Conservation (phyloP, 2,797 vertebrate genomes). For the Chelidonichthys spinosus region DNA sequence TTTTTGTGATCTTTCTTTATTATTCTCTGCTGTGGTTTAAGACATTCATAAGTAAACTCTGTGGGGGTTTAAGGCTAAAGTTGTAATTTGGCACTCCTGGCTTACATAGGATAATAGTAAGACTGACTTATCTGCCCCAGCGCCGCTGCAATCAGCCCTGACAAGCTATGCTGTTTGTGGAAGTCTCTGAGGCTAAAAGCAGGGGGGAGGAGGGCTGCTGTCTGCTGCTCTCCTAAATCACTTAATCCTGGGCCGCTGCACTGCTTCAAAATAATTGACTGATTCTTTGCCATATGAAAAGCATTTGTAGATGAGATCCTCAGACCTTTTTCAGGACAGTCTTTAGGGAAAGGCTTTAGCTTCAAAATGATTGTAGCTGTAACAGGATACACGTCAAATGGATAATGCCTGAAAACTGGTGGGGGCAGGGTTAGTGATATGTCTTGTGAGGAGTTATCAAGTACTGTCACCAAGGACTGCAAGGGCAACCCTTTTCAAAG, state of each 20-base stretch:
- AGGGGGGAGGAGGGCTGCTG: constrained; percentile 42
- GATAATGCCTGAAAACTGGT: constrained; percentile 32
- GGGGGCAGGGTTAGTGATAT: constrained; percentile 3
- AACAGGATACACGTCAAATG: constrained; percentile 36
- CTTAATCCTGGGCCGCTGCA: constrained; percentile 77
- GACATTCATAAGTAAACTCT: constrained; percentile 68
- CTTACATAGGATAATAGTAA: constrained; percentile 81
- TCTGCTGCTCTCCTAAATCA: constrained; percentile 68
- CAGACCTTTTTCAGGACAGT: constrained; percentile 53
- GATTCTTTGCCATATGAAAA: constrained; percentile 70
- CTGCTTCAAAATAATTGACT: constrained; percentile 77
- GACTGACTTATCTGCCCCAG: constrained; percentile 80
- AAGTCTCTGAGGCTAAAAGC: constrained; percentile 65
- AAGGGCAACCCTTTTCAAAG: constrained; percentile 30
- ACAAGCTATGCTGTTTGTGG: constrained; percentile 74
- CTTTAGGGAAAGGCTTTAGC: constrained; percentile 28
- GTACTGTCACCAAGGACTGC: constrained; percentile 13
- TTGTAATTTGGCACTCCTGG: constrained; percentile 80
- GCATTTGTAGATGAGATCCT: constrained; percentile 63
- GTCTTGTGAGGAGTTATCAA: constrained; percentile 37
- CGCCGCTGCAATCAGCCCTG: constrained; percentile 76
- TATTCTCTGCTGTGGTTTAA: constrained; percentile 62
- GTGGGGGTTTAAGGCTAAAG: constrained; percentile 72
- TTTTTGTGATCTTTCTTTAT: constrained; percentile 51
- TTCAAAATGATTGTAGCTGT: constrained; percentile 24